A percentile compares a stretch with the other conserved stretches of the same genome.
These are phyloP conservation scores for Rhagoletis zephyria DNA, from an alignment of 1,140 invertebrate species.

Conservation along the genomic window DNA sequence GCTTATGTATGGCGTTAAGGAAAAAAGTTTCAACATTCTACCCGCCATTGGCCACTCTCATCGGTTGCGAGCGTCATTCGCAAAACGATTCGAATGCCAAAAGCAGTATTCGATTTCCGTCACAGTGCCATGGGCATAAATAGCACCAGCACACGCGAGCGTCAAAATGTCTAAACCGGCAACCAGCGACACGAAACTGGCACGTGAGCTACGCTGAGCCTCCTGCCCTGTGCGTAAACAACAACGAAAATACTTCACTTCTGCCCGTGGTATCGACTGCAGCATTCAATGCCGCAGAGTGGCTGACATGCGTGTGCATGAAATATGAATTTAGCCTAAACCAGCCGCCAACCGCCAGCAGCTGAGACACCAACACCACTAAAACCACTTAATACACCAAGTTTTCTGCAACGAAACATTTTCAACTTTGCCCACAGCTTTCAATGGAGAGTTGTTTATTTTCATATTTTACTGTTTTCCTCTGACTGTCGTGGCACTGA, in stretches of 20 bases:
- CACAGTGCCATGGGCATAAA: neutral
- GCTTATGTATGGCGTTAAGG: too few relatives aligned
- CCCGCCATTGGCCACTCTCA: neutral
- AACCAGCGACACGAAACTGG: neutral
- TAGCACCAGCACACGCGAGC: neutral
- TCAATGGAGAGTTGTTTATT: constrained; percentile 15
- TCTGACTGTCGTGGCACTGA: constrained; percentile 5
- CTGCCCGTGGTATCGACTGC: neutral
- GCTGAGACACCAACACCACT: neutral
- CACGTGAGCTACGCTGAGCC: neutral
- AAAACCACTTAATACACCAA: constrained; percentile 8
- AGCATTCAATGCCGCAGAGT: neutral
- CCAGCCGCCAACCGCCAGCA: neutral
- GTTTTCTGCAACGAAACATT: constrained; percentile 5
- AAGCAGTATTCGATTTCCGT: neutral
- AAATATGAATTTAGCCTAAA: constrained; percentile 26
- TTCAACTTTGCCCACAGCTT: constrained; percentile 1
- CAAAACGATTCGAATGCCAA: neutral
- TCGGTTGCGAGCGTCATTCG: too few relatives aligned
- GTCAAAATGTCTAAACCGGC: neutral
- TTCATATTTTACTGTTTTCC: neutral
- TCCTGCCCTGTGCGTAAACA: neutral
- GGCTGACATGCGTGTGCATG: neutral
- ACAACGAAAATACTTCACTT: neutral
- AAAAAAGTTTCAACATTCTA: neutral